These are phyloP conservation scores for Euphonia xanthogaster DNA, from an alignment of 2,797 vertebrate species.

Conservation along the genomic window DNA sequence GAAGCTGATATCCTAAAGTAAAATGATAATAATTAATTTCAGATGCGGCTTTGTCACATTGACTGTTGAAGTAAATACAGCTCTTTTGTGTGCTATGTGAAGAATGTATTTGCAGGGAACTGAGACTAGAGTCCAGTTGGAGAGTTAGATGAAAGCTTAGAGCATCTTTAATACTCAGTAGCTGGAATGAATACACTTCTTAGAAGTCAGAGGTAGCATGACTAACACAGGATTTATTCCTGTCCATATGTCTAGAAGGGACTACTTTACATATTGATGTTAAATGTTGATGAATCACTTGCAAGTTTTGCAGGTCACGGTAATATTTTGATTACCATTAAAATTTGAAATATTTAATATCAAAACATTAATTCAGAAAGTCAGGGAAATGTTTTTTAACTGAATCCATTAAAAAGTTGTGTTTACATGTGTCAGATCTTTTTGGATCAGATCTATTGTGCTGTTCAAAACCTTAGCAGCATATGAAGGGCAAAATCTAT, in stretches of 20 bases:
- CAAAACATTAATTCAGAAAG: not conserved
- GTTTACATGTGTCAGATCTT: not conserved
- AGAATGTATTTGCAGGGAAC: not conserved
- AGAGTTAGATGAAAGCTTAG: not conserved
- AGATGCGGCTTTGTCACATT: not conserved
- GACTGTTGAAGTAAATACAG: not conserved
- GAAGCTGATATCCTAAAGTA: not conserved
- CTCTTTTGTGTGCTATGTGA: not conserved
- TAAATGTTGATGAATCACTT: not conserved
- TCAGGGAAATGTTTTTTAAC: not conserved
- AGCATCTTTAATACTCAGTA: not conserved
- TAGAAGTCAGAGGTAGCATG: not conserved
- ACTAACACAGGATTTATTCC: not conserved
- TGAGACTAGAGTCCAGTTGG: not conserved
- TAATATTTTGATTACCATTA: not conserved
- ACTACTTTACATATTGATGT: not conserved
- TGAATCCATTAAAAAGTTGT: not conserved
- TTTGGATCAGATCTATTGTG: not conserved
- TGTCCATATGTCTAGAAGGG: not conserved
- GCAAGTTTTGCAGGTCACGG: not conserved
- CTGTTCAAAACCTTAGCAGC: not conserved
- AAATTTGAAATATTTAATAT: not conserved
- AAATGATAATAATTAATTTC: not conserved
- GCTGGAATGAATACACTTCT: not conserved
- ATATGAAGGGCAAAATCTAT: not conserved